Conservation (phyloP, 2,888 invertebrate species). For the Amblyjoppa proteus region DNA sequence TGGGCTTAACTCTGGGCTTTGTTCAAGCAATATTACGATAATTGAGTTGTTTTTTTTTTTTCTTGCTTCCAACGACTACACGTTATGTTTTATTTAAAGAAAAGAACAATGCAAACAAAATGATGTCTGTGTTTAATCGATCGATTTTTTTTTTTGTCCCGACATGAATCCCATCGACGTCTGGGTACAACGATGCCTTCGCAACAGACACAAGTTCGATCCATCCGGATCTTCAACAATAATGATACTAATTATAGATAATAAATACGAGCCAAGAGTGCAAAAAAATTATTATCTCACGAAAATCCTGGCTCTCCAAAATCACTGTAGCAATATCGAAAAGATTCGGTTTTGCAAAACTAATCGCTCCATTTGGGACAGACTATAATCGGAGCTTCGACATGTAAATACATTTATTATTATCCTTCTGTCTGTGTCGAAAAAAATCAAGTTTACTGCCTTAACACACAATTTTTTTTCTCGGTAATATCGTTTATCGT, state of each 20-base stretch:
- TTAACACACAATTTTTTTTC: constrained; percentile 61
- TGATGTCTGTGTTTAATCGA: constrained; percentile 16
- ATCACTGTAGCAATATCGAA: constrained; percentile 42
- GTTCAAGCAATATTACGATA: constrained; percentile 20
- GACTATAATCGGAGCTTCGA: constrained; percentile 64
- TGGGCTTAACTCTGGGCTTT: constrained; percentile 16
- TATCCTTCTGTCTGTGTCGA: constrained; percentile 60
- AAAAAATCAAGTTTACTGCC: constrained; percentile 58
- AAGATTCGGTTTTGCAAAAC: constrained; percentile 52
- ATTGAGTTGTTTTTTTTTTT: constrained; percentile 13
- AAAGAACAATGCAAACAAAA: constrained; percentile 32
- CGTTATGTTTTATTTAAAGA: constrained; percentile 2
- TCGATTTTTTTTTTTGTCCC: constrained; percentile 43
- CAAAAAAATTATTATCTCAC: constrained; percentile 30
- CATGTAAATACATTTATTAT: constrained; percentile 65
- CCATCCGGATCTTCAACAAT: constrained; percentile 34
- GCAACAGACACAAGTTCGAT: constrained; percentile 29
- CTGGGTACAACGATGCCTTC: constrained; percentile 14
- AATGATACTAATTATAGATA: constrained; percentile 31
- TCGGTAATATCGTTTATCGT: constrained; percentile 49
- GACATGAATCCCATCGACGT: constrained; percentile 19
- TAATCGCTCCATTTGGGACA: constrained; percentile 61
- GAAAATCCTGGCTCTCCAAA: constrained; percentile 17
- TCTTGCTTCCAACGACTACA: constrained; percentile 27
- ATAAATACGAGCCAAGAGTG: constrained; percentile 25